Base-by-base conservation (phyloP, 1,140 invertebrate genomes). In the Hormaphis cornu region DNA sequence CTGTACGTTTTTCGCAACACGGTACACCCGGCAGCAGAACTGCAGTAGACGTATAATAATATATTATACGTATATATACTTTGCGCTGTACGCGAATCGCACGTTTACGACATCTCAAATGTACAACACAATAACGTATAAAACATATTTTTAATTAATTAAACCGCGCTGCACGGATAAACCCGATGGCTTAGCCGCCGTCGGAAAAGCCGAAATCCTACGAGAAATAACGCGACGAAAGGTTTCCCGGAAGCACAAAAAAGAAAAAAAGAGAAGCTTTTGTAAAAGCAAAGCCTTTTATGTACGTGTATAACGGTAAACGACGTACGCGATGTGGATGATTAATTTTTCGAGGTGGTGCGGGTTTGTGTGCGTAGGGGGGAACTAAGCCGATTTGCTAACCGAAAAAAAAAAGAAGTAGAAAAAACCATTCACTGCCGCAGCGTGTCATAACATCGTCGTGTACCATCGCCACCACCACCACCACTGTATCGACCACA, bases 121-220 rank as follows among this genome's bases (percentile, higher is more conserved):
- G n/a, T n/a, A n/a, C n/a, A n/a, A n/a, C n/a, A n/a, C n/a, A n/a
- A n/a, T n/a, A n/a, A n/a, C n/a, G n/a, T n/a, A n/a, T n/a, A n/a
- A n/a, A n/a, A n/a, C n/a, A n/a, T n/a, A n/a, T n/a, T n/a, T 53
- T 53, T 53, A 53, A 53, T 53, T 53, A 53, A 53, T 53, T 53
- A 53, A 53, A 53, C 50, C 26, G 18, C 52, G 30, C n/a, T n/a
- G n/a, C 26, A 28, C 24, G 26, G 52, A 53, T 53, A 53, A 53
- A 53, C 52, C 52, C n/a, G 28, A 9, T n/a, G 30, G 52, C 52
- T 53, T 53, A 53, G 30, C 26, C 26, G 16, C 30, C 26, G 3
- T n/a, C 52, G 52, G 26, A 53, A 53, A 53, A 53, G n/a, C 26
- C 52, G 30, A 53, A 53, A 53, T 53, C 26, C 26, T 33, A 33